These are phyloP conservation scores for Hydrocynus forskahlii DNA, from an alignment of 2,797 vertebrate genomes.

Conservation along the genomic window DNA sequence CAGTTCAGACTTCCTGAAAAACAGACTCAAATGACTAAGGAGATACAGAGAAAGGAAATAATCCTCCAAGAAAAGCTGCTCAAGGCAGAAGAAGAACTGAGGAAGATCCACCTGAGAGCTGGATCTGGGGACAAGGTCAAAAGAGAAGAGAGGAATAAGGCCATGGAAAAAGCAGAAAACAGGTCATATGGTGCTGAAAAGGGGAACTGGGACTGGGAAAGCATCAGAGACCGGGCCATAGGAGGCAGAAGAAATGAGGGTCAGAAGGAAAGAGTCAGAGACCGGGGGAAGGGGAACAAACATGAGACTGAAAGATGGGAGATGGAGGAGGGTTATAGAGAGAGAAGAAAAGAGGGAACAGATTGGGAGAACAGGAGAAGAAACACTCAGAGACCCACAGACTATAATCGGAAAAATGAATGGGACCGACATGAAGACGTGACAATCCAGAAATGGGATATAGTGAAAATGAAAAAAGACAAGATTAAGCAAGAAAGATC, in stretches of 20 bases:
- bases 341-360: conserved; percentile 11
- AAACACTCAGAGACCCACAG: conserved; percentile 17
- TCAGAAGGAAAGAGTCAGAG: conserved; percentile 44
- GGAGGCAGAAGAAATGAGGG: conserved; percentile 49
- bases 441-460: conserved; percentile 19
- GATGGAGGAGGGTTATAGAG: background rate
- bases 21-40: conserved; percentile 65
- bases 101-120: conserved; percentile 73
- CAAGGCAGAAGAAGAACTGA: conserved; percentile 74
- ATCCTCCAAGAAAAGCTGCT: conserved; percentile 81
- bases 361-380: background rate
- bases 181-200: conserved; percentile 42
- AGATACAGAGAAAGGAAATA: conserved; percentile 78
- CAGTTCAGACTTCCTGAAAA: conserved; percentile 68
- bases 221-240: conserved; percentile 37
- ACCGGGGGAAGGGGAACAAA: conserved; percentile 67
- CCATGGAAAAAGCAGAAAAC: conserved; percentile 42
- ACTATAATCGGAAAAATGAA: background rate
- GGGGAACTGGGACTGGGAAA: conserved; percentile 23
- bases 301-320: conserved; percentile 59
- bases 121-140: conserved; percentile 45
- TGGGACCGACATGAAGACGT: conserved; percentile 12
- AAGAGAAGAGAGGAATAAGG: conserved; percentile 36
- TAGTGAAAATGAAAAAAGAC: conserved; percentile 42
- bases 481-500: background rate